Evolutionary conservation across 2,888 invertebrate genomes (phyloP).

Genomic region (Diaphora mendica): DNA sequence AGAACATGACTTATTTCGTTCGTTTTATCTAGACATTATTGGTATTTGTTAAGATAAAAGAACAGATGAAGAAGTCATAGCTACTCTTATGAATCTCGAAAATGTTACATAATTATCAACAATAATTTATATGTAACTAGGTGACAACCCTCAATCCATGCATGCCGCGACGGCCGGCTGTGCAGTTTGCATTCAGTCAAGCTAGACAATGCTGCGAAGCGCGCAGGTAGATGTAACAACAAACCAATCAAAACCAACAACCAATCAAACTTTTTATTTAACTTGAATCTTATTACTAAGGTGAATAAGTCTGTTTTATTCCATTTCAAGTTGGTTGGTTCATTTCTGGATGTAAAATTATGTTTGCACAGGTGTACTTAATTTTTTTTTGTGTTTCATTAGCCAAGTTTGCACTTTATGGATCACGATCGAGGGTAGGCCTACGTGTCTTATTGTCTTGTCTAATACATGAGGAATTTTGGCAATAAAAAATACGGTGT

Average conservation of each 20-base stretch:
- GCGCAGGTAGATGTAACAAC: conserved; percentile 79
- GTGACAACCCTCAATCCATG: conserved; percentile 74
- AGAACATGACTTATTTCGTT: background rate
- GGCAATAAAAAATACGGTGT: conserved; percentile 80
- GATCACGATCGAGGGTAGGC: conserved; percentile 82
- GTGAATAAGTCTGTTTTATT: conserved; percentile 35
- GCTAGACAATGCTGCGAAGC: conserved; percentile 82
- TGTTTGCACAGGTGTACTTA: conserved; percentile 75
- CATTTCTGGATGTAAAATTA: conserved; percentile 20
- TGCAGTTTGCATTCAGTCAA: conserved; percentile 75
- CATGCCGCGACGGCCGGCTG: conserved; percentile 78
- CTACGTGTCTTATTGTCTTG: conserved; percentile 83
- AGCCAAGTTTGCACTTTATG: conserved; percentile 85
- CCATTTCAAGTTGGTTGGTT: background rate
- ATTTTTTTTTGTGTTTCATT: conserved; percentile 81
- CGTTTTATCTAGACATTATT: background rate
- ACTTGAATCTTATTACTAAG: conserved; percentile 44
- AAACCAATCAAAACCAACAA: conserved; percentile 47
- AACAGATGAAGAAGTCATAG: background rate
- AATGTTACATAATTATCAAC: background rate
- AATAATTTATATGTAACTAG: conserved; percentile 31
- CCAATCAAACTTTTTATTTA: conserved; percentile 17
- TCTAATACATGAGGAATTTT: conserved; percentile 79
- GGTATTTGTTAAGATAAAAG: background rate
- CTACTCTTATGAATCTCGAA: background rate